Evolutionary conservation across 30 jellyfish, hydroid and myxozoan genomes (phyloP).

Genomic region (Aurelia aurita complex sp. Pacific): DNA sequence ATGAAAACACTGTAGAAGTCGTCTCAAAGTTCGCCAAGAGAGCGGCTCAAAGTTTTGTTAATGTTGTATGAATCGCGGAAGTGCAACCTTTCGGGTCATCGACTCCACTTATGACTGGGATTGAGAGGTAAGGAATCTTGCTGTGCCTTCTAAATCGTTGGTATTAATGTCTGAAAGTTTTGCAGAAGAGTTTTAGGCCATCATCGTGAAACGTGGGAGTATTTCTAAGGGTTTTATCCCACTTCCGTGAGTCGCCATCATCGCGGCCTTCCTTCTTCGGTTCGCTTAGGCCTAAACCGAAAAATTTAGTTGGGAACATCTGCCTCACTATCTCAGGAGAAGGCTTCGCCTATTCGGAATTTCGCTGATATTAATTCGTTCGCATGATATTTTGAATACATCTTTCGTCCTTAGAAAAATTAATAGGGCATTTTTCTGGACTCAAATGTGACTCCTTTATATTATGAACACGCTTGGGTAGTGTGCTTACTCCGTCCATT

Average conservation of each 20-base stretch:
- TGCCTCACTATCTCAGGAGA: slow-evolving; percentile 7
- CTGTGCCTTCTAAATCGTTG: background rate
- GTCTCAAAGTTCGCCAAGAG: background rate
- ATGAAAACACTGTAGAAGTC: background rate
- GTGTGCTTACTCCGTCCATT: too few relatives aligned
- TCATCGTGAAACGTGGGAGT: too few relatives aligned
- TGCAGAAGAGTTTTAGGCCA: too few relatives aligned
- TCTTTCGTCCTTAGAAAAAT: too few relatives aligned
- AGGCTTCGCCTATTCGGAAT: too few relatives aligned
- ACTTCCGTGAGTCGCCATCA: slow-evolving; percentile 66
- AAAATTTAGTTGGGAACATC: slow-evolving; percentile 12
- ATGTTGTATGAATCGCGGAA: slow-evolving; percentile 40
- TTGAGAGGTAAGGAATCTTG: slow-evolving; percentile 26
- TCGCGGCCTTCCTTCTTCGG: too few relatives aligned
- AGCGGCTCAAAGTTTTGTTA: slow-evolving; percentile 13
- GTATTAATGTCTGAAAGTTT: too few relatives aligned
- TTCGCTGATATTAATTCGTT: too few relatives aligned
- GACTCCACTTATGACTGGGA: background rate
- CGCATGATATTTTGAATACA: too few relatives aligned
- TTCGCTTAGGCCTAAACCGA: slow-evolving; percentile 22
- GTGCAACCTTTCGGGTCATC: slow-evolving; percentile 19
- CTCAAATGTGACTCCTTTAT: too few relatives aligned
- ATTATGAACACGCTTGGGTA: too few relatives aligned
- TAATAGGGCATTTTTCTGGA: too few relatives aligned
- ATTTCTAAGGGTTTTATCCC: background rate